Evolutionary conservation across 2,888 invertebrate species (phyloP), one percentile per base, ranked within the genome.

Genomic region (Caenorhabditis macrosperma): DNA sequence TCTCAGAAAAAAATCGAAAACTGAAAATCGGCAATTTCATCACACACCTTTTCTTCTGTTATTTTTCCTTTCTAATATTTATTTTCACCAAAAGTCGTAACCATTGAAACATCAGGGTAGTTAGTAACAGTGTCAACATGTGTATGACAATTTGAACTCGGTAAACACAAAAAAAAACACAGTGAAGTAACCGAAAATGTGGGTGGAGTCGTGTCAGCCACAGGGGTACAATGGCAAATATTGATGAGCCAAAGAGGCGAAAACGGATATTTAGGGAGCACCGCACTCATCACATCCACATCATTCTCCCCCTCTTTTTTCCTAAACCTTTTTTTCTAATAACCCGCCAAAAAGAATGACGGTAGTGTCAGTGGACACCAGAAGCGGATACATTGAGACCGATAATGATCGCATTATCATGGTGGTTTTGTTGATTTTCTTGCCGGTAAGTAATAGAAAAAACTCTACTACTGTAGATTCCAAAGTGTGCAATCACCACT

Each of bases 341-440:
- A 46, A 22, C 5, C 10, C 46, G 46, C 2, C 20, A 3, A 20
- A 46, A 3, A 41, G 4, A 20, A 76, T 76, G 76, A 76, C 76
- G 35, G 76, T 77, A 1, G 77, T 69, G n/a, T 59, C 69, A 7
- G 69, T 78, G 35, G 69, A 71, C 26, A 78, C 78, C 2, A 41
- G 66, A 22, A 71, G 17, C 33, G 78, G 78, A 59, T 71, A 71
- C 55, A 59, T 78, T 57, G 78, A 78, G 20, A 79, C 74, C 30
- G 79, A 79, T 50, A 79, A 74, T 52, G 79, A 79, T 28, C 74
- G 75, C 17, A 35, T 79, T 41, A 69, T 79, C 28, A 79, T 79
- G 79, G 79, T 54, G 2, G 64, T 79, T 30, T 33, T 79, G 24
- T 46, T 79, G 35, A 79, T 79, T 57, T 68, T 75, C 22, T 55